Percentiles rank a stretch among this genome's conserved stretches.
phyloP scores from a whole-genome alignment of 2,888 invertebrate genomes.

The Tachina fera region DNA sequence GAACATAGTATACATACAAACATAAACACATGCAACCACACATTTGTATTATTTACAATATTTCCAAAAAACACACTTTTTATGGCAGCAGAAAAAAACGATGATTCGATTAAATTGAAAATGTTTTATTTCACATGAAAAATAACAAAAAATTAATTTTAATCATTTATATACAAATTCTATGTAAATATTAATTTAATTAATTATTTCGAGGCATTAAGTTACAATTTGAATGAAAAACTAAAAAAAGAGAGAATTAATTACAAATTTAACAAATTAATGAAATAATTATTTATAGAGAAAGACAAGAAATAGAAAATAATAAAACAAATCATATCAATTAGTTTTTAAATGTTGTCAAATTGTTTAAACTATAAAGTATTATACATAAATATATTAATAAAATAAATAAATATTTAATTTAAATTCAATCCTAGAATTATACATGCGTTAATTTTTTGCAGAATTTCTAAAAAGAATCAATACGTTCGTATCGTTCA shows the following conservation, averaged over 20 bases:
- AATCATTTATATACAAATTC: background rate
- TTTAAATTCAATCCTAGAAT: conserved; percentile 34
- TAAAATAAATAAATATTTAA: conserved; percentile 43
- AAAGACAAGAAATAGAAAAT: background rate
- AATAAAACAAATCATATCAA: conserved; percentile 65
- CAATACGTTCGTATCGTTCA: too few species aligned
- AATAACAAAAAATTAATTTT: conserved; percentile 3
- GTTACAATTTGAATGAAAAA: conserved; percentile 31
- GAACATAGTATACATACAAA: conserved; percentile 7
- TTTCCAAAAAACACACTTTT: background rate
- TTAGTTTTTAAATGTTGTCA: conserved; percentile 70
- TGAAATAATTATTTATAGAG: background rate
- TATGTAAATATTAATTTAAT: conserved; percentile 44
- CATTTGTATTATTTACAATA: conserved; percentile 31
- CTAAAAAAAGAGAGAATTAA: background rate
- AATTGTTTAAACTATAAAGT: conserved; percentile 59
- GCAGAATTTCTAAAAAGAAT: too few species aligned
- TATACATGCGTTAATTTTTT: background rate
- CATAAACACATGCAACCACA: background rate
- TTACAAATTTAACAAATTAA: background rate
- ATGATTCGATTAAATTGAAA: conserved; percentile 17
- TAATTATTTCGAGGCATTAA: conserved; percentile 8
- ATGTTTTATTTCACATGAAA: conserved; percentile 6
- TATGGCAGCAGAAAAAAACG: too few species aligned
- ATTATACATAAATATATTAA: conserved; percentile 27